Percentiles rank a stretch among this genome's conserved stretches.
Conservation (phyloP, 2,888 invertebrate genomes). For the Plutella xylostella region DNA sequence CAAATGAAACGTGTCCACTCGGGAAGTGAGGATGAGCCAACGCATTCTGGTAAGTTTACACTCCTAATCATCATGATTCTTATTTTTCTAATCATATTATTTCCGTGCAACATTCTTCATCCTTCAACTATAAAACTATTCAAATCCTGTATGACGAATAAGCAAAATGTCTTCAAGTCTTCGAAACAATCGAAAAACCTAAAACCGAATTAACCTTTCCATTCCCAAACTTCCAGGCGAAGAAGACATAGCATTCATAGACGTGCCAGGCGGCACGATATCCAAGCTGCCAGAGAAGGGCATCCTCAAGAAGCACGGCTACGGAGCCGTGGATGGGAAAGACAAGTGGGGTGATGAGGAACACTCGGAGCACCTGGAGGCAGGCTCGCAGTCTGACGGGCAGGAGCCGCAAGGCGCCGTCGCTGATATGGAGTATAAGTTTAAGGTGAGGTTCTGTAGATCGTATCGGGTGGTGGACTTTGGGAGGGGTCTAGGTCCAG, state of each 20-base stretch:
- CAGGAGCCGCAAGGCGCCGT: constrained; percentile 75
- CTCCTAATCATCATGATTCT: background rate
- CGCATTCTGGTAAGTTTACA: constrained; percentile 74
- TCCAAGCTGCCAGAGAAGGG: constrained; percentile 89
- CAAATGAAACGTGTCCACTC: constrained; percentile 82
- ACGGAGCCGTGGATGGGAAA: constrained; percentile 79
- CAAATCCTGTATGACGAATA: no score
- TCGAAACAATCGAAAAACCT: no score
- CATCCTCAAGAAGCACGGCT: constrained; percentile 90
- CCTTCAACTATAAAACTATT: no score
- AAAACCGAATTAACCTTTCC: background rate
- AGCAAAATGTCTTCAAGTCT: no score
- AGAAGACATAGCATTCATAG: constrained; percentile 88
- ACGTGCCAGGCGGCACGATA: constrained; percentile 78
- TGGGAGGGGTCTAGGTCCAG: no score
- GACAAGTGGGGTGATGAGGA: constrained; percentile 82
- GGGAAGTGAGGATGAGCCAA: constrained; percentile 81
- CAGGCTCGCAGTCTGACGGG: constrained; percentile 76
- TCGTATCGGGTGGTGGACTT: no score
- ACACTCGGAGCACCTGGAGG: constrained; percentile 78
- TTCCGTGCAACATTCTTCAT: no score
- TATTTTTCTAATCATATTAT: no score
- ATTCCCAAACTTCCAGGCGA: constrained; percentile 62
- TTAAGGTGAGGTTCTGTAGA: constrained; percentile 80
- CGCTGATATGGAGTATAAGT: constrained; percentile 85